Percentiles rank a stretch among this genome's conserved stretches.
phyloP scores from a whole-genome alignment of 1,140 invertebrate species.

The Papilio dardanus region DNA sequence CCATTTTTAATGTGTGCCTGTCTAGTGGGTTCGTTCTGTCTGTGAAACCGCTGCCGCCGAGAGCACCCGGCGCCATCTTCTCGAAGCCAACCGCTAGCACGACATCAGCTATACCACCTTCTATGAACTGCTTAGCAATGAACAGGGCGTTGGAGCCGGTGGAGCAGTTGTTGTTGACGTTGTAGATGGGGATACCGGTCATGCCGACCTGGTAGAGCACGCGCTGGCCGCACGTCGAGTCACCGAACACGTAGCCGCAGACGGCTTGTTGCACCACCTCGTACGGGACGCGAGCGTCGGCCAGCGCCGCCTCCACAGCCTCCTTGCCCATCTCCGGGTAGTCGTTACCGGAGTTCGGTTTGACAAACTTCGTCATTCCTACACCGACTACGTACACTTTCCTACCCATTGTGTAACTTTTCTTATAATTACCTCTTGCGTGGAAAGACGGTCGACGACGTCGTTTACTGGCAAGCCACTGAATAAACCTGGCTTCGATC shows the following conservation, averaged over 20 bases:
- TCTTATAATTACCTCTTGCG: conserved; percentile 71
- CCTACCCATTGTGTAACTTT: conserved; percentile 66
- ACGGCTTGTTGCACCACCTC: conserved; percentile 93
- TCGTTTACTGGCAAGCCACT: conserved; percentile 41
- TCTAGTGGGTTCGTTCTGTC: conserved; percentile 98
- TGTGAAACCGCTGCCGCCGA: conserved; percentile 88
- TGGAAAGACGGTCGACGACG: conserved; percentile 44
- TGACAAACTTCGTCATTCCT: conserved; percentile 96
- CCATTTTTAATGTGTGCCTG: conserved; percentile 94
- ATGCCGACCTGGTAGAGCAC: conserved; percentile 97
- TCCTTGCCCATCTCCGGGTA: conserved; percentile 98
- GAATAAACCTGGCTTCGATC: background rate
- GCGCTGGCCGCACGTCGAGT: conserved; percentile 97
- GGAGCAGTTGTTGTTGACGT: conserved; percentile 99
- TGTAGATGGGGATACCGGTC: conserved; percentile 98
- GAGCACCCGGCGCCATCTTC: conserved; percentile 97
- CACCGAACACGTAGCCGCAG: conserved; percentile 98
- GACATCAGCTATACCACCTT: conserved; percentile 93
- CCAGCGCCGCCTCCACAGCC: conserved; percentile 93
- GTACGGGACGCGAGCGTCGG: conserved; percentile 93
- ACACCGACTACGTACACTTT: conserved; percentile 97
- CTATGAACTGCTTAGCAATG: conserved; percentile 95
- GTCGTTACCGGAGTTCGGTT: conserved; percentile 93
- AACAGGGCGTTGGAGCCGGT: conserved; percentile 96
- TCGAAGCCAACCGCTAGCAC: conserved; percentile 98